phyloP scores from a whole-genome alignment of 1,140 invertebrate species.

The Hypsibius dujardini region DNA sequence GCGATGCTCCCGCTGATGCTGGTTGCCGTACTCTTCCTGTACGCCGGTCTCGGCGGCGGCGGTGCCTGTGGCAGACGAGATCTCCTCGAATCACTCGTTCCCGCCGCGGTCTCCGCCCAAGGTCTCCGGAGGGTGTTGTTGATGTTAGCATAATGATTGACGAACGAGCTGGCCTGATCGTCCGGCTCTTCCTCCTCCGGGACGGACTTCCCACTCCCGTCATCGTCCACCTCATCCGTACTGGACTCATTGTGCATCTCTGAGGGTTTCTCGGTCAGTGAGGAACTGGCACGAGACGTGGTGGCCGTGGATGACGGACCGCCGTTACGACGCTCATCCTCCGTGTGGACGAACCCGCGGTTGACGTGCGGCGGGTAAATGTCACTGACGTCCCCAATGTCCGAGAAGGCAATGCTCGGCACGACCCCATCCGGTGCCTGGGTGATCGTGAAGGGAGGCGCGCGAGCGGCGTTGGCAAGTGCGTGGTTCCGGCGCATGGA shows the following conservation, averaged over 20 bases:
- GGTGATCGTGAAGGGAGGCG: conserved; percentile 3
- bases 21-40: conserved; percentile 23
- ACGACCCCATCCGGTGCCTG: neutral
- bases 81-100: conserved; percentile 30
- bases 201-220: neutral
- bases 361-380: conserved; percentile 23
- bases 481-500: neutral
- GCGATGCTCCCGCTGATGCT: conserved; percentile 31
- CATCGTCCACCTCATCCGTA: conserved; percentile 32
- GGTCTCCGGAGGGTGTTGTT: conserved; percentile 80
- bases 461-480: neutral
- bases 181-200: conserved; percentile 68
- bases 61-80: no score
- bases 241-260: conserved; percentile 61
- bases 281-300: conserved; percentile 28
- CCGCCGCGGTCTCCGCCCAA: conserved; percentile 76
- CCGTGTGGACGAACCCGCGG: conserved; percentile 26
- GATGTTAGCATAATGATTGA: conserved; percentile 87
- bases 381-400: conserved; percentile 7
- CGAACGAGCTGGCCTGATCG: conserved; percentile 69
- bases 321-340: no score
- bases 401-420: conserved; percentile 14
- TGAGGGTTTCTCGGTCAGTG: conserved; percentile 77
- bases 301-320: neutral
- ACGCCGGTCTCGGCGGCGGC: conserved; percentile 14